Evolutionary conservation across 1,140 invertebrate genomes (phyloP).

Genomic region (Caenorhabditis latens): DNA sequence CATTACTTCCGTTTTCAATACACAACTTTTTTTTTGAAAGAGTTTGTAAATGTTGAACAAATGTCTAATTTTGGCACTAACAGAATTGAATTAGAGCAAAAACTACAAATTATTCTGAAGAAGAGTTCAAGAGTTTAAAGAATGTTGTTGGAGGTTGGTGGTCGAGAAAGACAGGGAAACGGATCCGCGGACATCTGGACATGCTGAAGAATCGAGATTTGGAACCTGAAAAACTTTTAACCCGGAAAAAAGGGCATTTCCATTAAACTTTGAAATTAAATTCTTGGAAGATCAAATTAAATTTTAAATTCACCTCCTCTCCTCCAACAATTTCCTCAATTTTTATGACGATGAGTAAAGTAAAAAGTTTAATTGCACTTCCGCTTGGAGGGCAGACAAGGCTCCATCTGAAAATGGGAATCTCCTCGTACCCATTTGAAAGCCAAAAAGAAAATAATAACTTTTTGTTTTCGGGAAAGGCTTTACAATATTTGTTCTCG

Average conservation of each 20-base stretch:
- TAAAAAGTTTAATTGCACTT: background rate
- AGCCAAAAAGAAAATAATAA: no score
- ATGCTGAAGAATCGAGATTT: background rate
- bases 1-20: conserved; percentile 17
- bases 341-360: background rate
- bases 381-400: background rate
- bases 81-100: no score
- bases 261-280: conserved; percentile 16
- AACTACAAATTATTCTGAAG: no score
- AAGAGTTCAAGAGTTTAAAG: background rate
- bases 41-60: no score
- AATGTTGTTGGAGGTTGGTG: background rate
- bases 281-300: background rate
- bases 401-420: no score
- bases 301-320: background rate
- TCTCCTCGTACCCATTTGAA: no score
- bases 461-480: no score
- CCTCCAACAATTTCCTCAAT: background rate
- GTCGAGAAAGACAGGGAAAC: background rate
- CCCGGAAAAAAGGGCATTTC: background rate
- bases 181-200: no score
- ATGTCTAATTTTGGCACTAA: no score
- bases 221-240: background rate
- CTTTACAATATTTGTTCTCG: no score
- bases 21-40: background rate